These are phyloP conservation scores for Formica selysi DNA, from an alignment of 1,140 invertebrate genomes.

Conservation along the genomic window DNA sequence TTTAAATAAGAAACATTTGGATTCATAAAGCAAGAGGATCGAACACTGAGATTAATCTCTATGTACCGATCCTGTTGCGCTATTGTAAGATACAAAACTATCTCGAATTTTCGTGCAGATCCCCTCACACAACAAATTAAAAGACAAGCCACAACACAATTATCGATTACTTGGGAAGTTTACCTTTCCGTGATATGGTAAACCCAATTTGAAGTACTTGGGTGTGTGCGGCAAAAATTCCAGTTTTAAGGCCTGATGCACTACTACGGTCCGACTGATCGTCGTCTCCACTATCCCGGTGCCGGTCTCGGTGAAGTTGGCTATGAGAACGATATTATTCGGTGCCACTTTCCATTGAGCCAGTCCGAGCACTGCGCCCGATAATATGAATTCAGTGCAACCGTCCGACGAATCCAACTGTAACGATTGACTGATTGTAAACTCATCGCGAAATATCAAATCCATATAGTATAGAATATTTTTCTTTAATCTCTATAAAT, in stretches of 20 bases:
- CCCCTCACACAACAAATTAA: neutral
- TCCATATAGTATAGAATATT: neutral
- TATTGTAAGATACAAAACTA: neutral
- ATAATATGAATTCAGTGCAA: constrained; percentile 85
- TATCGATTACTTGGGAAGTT: constrained; percentile 32
- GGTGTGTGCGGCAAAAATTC: constrained; percentile 87
- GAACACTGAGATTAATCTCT: no score
- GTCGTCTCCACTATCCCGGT: constrained; percentile 89
- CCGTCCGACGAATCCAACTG: constrained; percentile 83
- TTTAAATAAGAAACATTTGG: neutral
- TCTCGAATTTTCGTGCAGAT: neutral
- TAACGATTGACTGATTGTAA: constrained; percentile 20
- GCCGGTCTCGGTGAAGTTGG: constrained; percentile 89
- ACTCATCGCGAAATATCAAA: neutral
- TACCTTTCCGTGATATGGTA: constrained; percentile 90
- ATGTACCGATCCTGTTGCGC: neutral
- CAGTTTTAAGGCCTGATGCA: constrained; percentile 87
- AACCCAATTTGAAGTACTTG: constrained; percentile 88
- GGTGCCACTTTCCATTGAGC: constrained; percentile 86
- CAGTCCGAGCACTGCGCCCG: constrained; percentile 82
- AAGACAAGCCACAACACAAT: neutral
- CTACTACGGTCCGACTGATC: constrained; percentile 87
- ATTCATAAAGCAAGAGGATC: neutral
- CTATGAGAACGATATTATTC: constrained; percentile 85
- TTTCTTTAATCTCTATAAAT: neutral